Percentiles rank a stretch among this genome's conserved stretches.
phyloP scores from a whole-genome alignment of 1,140 invertebrate genomes.

The Trichomalopsis sarcophagae region DNA sequence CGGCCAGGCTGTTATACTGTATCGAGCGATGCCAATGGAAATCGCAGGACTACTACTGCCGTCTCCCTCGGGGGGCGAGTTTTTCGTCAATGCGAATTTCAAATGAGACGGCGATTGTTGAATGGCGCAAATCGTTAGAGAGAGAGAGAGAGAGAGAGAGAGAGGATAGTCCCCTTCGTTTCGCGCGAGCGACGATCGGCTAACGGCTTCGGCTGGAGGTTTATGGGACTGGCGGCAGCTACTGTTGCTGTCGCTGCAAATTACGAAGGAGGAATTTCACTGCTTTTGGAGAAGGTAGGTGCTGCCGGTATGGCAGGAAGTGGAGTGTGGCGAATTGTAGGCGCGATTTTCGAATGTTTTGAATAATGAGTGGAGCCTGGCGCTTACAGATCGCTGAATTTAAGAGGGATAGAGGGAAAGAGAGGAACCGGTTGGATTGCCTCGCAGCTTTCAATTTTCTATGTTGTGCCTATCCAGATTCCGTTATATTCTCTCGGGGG shows the following conservation, averaged over 20 bases:
- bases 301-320: background rate
- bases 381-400: background rate
- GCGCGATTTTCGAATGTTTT: background rate
- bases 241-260: background rate
- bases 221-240: too few relatives aligned
- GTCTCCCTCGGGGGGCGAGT: background rate
- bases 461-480: background rate
- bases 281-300: background rate
- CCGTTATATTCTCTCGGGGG: too few relatives aligned
- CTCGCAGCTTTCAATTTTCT: background rate
- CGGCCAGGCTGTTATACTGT: background rate
- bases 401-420: too few relatives aligned
- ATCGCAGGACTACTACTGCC: background rate
- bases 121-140: constrained; percentile 26
- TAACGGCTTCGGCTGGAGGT: background rate
- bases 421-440: background rate
- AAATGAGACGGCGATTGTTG: constrained; percentile 23
- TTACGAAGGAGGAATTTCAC: background rate
- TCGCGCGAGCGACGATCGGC: too few relatives aligned
- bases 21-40: constrained; percentile 18
- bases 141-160: background rate
- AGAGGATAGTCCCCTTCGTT: too few relatives aligned
- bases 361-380: background rate
- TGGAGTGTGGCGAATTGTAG: background rate
- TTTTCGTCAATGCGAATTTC: constrained; percentile 38